A percentile compares a stretch with the other conserved stretches of the same genome.
phyloP scores from a whole-genome alignment of 2,797 vertebrate species.

The Brachyrhaphis roseni region DNA sequence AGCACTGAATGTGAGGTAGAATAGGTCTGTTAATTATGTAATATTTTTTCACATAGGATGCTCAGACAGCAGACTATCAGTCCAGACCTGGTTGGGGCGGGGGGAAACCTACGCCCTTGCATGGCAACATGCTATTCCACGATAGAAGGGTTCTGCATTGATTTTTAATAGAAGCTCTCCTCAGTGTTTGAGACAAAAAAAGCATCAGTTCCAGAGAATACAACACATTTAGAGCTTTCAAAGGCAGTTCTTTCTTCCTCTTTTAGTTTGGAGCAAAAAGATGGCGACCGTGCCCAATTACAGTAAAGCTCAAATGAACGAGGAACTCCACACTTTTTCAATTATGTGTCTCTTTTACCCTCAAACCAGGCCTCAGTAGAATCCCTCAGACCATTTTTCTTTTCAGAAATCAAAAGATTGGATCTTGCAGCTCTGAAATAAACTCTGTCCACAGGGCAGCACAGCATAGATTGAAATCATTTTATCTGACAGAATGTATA shows the following conservation, averaged over 20 bases:
- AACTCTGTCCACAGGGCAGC: not conserved
- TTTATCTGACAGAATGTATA: not conserved
- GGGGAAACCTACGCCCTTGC: too few species aligned
- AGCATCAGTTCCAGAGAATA: not conserved
- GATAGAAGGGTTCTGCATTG: not conserved
- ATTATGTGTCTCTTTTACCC: slow-evolving; percentile 17
- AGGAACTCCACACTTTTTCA: slow-evolving; percentile 18
- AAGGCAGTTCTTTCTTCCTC: slow-evolving; percentile 10
- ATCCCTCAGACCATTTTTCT: not conserved
- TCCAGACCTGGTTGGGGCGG: too few species aligned
- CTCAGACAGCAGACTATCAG: too few species aligned
- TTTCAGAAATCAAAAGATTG: not conserved
- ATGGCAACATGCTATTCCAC: not conserved
- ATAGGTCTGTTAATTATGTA: too few species aligned
- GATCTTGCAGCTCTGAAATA: not conserved
- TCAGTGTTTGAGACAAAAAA: not conserved
- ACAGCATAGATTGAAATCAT: not conserved
- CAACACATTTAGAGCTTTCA: not conserved
- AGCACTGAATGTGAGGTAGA: too few species aligned
- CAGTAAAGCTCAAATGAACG: slow-evolving; percentile 28
- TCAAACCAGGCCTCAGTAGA: not conserved
- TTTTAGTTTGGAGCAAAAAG: slow-evolving; percentile 2
- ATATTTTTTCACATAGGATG: too few species aligned
- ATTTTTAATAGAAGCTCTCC: not conserved
- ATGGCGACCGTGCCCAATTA: slow-evolving; percentile 21